phyloP scores from a whole-genome alignment of 2,797 vertebrate genomes.

The Tenualosa ilisha region DNA sequence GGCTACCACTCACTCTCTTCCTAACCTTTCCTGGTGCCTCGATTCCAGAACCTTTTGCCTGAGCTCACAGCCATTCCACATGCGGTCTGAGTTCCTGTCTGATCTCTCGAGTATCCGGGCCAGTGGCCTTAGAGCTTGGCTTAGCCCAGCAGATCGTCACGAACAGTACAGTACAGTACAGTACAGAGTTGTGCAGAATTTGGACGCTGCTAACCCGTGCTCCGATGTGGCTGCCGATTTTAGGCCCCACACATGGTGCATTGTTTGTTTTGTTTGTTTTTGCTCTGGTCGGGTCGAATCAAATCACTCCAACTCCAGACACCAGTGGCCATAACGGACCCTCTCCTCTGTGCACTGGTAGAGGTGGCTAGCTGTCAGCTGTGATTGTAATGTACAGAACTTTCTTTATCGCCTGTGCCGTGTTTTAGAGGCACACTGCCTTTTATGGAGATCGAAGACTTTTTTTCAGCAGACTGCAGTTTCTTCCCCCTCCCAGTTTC shows the following conservation, averaged over 20 bases:
- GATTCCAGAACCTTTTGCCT: slow-evolving; percentile 12
- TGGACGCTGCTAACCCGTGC: neutral
- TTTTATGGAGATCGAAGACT: slow-evolving; percentile 55
- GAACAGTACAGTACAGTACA: neutral
- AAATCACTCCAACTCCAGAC: neutral
- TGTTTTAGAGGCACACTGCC: slow-evolving; percentile 47
- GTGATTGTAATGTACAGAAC: slow-evolving; percentile 53
- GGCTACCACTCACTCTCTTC: neutral
- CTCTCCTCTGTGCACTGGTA: neutral
- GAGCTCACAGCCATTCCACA: neutral
- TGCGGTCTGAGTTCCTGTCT: neutral
- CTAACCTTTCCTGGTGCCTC: neutral
- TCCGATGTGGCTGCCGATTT: neutral
- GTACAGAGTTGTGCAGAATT: neutral
- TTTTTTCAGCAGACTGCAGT: slow-evolving; percentile 44
- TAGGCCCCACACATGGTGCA: neutral
- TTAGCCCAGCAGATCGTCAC: neutral
- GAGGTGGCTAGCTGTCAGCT: slow-evolving; percentile 52
- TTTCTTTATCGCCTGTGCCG: slow-evolving; percentile 47
- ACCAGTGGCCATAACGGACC: neutral
- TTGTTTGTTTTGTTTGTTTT: neutral
- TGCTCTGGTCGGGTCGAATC: neutral
- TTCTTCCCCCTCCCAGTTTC: slow-evolving; percentile 40
- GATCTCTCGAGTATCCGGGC: neutral
- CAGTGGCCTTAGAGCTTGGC: neutral